A percentile compares a stretch with the other conserved stretches of the same genome.
Evolutionary conservation across 2,888 invertebrate species (phyloP).

Genomic region (Clivina fossor): DNA sequence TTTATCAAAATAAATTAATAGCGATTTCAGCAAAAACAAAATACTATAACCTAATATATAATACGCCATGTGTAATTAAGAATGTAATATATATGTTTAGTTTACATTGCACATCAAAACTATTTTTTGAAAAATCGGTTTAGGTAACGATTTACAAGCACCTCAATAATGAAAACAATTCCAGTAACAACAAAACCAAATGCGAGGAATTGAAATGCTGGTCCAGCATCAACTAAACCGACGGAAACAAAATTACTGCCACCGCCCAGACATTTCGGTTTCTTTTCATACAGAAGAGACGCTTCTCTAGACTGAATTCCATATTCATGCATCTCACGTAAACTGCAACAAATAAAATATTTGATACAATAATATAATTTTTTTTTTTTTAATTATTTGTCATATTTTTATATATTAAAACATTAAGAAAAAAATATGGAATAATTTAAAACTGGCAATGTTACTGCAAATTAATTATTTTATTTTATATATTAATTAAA

Average conservation of each 20-base stretch:
- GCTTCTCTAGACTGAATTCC: constrained; percentile 18
- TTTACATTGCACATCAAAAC: no score
- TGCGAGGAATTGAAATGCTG: constrained; percentile 13
- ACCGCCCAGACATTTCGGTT: constrained; percentile 11
- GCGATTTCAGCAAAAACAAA: no score
- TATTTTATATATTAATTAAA: no score
- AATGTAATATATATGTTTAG: no score
- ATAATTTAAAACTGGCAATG: no score
- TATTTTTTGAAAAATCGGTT: no score
- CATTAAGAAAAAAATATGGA: neutral
- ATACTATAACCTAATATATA: no score
- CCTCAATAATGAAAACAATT: constrained; percentile 8
- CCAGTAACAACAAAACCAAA: constrained; percentile 7
- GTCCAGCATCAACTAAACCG: constrained; percentile 10
- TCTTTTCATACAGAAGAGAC: neutral
- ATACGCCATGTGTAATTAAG: no score
- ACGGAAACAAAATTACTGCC: constrained; percentile 17
- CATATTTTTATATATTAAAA: neutral
- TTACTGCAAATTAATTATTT: no score
- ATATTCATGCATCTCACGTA: constrained; percentile 12
- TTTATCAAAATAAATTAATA: no score
- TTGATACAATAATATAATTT: neutral
- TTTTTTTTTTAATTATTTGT: neutral
- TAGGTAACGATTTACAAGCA: no score
- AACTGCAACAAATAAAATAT: neutral